These are phyloP conservation scores for Lindbergichthys nudifrons DNA, from an alignment of 2,797 vertebrate genomes.

Conservation along the genomic window DNA sequence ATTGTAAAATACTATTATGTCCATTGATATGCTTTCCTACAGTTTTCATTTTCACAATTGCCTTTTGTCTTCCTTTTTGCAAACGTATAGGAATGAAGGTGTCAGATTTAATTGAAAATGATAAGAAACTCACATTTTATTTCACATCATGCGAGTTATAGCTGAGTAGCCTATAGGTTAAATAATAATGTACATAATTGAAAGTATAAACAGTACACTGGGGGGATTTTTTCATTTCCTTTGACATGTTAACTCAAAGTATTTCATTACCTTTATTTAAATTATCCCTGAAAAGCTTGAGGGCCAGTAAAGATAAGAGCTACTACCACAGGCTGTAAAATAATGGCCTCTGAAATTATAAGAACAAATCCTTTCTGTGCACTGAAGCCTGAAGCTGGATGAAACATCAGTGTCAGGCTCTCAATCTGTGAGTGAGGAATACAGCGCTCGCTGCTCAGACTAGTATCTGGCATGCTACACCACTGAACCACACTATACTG, in stretches of 20 bases:
- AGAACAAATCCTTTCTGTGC: conserved; percentile 57
- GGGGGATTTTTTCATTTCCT: conserved; percentile 9
- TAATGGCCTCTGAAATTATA: conserved; percentile 72
- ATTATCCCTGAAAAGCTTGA: conserved; percentile 41
- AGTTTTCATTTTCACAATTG: neutral
- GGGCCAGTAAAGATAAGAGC: conserved; percentile 47
- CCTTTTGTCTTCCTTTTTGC: neutral
- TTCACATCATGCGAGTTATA: neutral
- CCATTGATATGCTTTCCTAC: neutral
- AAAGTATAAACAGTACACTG: conserved; percentile 6
- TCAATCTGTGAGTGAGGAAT: conserved; percentile 55
- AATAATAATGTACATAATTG: conserved; percentile 29
- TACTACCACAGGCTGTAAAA: conserved; percentile 55
- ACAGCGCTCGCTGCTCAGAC: conserved; percentile 25
- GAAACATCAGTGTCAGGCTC: conserved; percentile 56
- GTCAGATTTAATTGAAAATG: neutral
- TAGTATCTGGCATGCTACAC: conserved; percentile 9
- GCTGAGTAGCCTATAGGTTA: neutral
- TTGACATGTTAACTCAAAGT: conserved; percentile 39
- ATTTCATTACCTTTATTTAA: conserved; percentile 57
- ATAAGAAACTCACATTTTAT: neutral
- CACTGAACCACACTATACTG: conserved; percentile 14
- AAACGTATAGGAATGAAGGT: neutral
- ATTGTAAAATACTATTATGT: neutral
- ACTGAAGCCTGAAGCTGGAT: conserved; percentile 61